Base-by-base conservation (phyloP, 2,113 vertebrate genomes). In the Etia nguti region DNA sequence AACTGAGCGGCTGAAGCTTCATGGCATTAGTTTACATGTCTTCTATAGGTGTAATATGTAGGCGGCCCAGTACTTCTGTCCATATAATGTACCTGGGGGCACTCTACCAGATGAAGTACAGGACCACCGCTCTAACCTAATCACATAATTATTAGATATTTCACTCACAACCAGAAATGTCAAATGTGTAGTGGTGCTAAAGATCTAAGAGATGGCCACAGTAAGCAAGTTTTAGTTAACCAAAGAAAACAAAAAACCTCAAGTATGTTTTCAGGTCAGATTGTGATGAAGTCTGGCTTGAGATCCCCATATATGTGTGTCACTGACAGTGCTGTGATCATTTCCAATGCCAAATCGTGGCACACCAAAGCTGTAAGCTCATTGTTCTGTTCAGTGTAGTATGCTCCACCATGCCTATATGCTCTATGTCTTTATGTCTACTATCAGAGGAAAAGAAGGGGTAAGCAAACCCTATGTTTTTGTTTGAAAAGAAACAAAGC, bases 401-500 rank as follows among this genome's bases (percentile, higher is more conserved):
- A 85, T 88, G 22, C 57, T 79, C 48, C 54, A 41, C 34, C 80
- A 56, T 41, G 46, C 59, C 52, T 81, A 54, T 73, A 87, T 55
- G 85, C 73, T 57, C 13, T 34, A 79, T 62, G 70, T 86, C 80
- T 73, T 83, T 77, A 83, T 73, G 84, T 84, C 83, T 20, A 80
- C 83, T 89, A 86, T 91, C 89, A 86, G 79, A 80, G 24, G 6
- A 79, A 90, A 22, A 12, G 26, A 86, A 75, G 83, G 86, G 82
- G 83, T 79, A 88, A 82, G 79, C 65, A 82, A 86, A 83, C 91
- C 36, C 68, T 68, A 31, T 88, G 79, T 89, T 89, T 86, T 57
- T 80, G 85, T 89, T 86, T 83, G 82, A 65, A 91, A 41, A 52
- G 29, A 89, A 91, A 93, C 84, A 89, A 92, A 94, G 86, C 34